Evolutionary conservation across 2,797 vertebrate genomes (phyloP), one percentile per base, ranked within the genome.

Genomic region (Gobio occitaniae): DNA sequence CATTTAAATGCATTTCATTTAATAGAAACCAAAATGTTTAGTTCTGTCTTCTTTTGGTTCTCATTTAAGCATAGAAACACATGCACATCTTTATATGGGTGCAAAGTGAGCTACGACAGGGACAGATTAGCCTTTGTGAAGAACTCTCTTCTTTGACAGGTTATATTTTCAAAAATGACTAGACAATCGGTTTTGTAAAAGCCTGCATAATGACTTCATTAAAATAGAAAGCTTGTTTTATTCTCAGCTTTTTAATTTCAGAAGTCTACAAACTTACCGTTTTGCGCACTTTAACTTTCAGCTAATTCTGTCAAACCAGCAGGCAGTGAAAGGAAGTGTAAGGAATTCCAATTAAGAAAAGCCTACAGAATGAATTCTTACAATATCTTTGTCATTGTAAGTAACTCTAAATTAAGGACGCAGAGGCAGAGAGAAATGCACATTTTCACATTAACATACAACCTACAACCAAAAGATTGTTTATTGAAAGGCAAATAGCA

Each of bases 331-430:
- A 59, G 68, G 25, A 48, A 47, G 68, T 78, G 66, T 79, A 50
- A 66, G 41, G 50, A 61, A 80, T 76, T 78, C 63, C 63, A 84
- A 92, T 92, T 91, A 92, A 90, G 54, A 48, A 59, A 56, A 70
- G 29, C n/a, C 54, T 29, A 66, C 9, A 52, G 59, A 11, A 61
- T 63, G 41, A 70, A 16, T 44, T 59, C 10, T 72, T 72, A 61
- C 69, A 25, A 36, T 47, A 83, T 44, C 4, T 6, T 77, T 74
- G 38, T 82, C 2, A n/a, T 38, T 50, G 15, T 32, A 48, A 41
- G 38, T 32, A 84, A 44, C 10, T 25, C 15, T 76, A 66, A 54
- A 76, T 66, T 66, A 76, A 13, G 21, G 3, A n/a, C 38, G 17
- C 54, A 50, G 56, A 74, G 44, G 17, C 25, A 36, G 44, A 70